These are phyloP conservation scores for Dipodomys merriami DNA, from an alignment of 2,113 vertebrate genomes.

Conservation along the genomic window DNA sequence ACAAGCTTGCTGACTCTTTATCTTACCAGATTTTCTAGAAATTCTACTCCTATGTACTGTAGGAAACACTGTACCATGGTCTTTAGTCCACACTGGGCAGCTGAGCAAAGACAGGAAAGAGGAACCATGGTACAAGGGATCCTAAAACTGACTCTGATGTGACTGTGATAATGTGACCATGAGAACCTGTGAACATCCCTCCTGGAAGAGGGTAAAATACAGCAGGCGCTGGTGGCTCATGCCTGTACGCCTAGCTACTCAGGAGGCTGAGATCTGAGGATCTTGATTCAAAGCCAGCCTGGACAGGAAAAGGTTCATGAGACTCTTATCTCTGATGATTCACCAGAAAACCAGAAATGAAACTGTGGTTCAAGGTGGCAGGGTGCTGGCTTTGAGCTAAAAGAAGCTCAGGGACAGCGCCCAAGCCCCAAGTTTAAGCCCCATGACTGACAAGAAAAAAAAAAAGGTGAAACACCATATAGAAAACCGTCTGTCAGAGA, in stretches of 20 bases:
- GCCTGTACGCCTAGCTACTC: too few relatives aligned
- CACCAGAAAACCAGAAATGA: too few relatives aligned
- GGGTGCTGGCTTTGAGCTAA: too few relatives aligned
- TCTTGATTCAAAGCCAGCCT: too few relatives aligned
- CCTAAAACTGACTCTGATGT: neutral
- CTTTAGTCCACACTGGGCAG: neutral
- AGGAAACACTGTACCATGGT: neutral
- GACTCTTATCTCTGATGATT: too few relatives aligned
- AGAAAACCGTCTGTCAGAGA: constrained; percentile 32
- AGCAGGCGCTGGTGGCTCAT: neutral
- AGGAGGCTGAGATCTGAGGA: too few relatives aligned
- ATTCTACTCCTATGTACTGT: neutral
- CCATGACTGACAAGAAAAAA: too few relatives aligned
- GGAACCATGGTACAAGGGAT: fast-evolving
- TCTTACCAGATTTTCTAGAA: neutral
- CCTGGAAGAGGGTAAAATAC: neutral
- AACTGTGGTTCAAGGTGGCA: too few relatives aligned
- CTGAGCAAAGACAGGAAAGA: neutral
- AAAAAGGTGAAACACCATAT: neutral
- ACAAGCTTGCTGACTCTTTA: neutral
- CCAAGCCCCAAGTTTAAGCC: too few relatives aligned
- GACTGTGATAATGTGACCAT: neutral
- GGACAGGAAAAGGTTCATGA: too few relatives aligned
- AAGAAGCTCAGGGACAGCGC: too few relatives aligned
- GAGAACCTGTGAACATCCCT: neutral